Evolutionary conservation across 2,113 vertebrate species (phyloP), one percentile per base, ranked within the genome.

Genomic region (Hippolais icterina): DNA sequence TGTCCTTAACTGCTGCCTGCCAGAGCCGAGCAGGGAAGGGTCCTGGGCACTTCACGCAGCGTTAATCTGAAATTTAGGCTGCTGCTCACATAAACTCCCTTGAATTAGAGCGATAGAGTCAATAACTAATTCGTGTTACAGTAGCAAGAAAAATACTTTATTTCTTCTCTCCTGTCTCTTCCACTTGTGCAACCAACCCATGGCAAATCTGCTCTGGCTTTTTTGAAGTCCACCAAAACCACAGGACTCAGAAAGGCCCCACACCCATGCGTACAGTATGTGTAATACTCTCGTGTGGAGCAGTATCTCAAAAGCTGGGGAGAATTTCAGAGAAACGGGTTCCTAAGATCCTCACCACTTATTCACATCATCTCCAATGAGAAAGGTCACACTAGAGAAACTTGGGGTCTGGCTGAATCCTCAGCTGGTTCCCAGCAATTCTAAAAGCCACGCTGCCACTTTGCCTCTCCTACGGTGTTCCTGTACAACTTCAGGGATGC

Each of bases 251-350:
- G 37, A 72, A 46, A 27, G 11, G 46, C 6, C 5, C 12, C 27
- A 12, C 1, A 0, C 13, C 10, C 39, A 5, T 0, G 21, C 2
- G 4, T 6, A 16, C 61, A 76, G 21, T 11, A 23, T 0, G 0
- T 35, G 44, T 28, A 33, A 16, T 6, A 20, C 29, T 22, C 18
- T 49, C 44, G 1, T 9, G 44, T 54, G 57, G 12, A 83, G 29
- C 9, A 10, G 20, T 49, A 33, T 11, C 28, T 52, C 60, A 47
- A 23, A 37, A 35, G 18, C 14, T 54, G 9, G 5, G 7, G 1
- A 28, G 24, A 46, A 35, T 25, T 79, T 79, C 61, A 28, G 23
- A 39, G 10, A 57, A 84, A 53, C 0, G 14, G 6, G 5, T 41
- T 75, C 59, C 56, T 15, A 3, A 6, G 28, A 75, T 19, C 27